These are phyloP conservation scores for Tachina fera DNA, from an alignment of 2,888 invertebrate genomes.

Conservation along the genomic window DNA sequence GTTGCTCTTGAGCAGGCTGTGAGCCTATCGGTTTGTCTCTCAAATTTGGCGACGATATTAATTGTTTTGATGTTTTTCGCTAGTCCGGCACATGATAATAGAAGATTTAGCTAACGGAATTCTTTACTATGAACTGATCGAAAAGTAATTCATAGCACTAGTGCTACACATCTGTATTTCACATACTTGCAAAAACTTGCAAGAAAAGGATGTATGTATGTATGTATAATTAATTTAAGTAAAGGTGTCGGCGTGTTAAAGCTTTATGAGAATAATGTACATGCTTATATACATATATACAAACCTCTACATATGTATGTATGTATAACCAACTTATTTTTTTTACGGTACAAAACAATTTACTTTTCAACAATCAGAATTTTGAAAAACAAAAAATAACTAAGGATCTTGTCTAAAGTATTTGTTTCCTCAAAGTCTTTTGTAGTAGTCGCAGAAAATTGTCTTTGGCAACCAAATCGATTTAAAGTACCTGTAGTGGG, in stretches of 20 bases:
- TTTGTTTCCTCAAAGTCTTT: slow-evolving; percentile 60
- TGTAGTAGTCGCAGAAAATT: neutral
- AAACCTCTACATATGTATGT: neutral
- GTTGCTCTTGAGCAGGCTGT: too few relatives aligned
- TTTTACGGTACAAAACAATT: slow-evolving; percentile 2
- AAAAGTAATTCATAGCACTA: too few relatives aligned
- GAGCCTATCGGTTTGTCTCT: too few relatives aligned
- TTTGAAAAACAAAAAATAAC: neutral
- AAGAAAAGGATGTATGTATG: neutral
- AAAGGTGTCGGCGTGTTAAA: neutral
- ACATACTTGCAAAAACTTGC: too few relatives aligned
- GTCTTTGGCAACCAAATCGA: slow-evolving; percentile 1
- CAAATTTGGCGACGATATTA: too few relatives aligned
- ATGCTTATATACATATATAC: neutral
- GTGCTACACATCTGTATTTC: too few relatives aligned
- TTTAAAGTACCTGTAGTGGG: slow-evolving; percentile 60
- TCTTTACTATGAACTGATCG: too few relatives aligned
- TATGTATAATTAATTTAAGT: neutral
- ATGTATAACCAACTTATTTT: neutral
- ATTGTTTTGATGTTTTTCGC: too few relatives aligned
- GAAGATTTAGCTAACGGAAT: too few relatives aligned
- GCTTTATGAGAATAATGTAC: neutral
- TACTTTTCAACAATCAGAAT: slow-evolving; percentile 31
- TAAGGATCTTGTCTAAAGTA: slow-evolving; percentile 59
- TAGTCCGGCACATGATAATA: too few relatives aligned